Percentiles rank a stretch among this genome's conserved stretches.
phyloP scores from a whole-genome alignment of 2,797 vertebrate species.

The Dipus sagitta region DNA sequence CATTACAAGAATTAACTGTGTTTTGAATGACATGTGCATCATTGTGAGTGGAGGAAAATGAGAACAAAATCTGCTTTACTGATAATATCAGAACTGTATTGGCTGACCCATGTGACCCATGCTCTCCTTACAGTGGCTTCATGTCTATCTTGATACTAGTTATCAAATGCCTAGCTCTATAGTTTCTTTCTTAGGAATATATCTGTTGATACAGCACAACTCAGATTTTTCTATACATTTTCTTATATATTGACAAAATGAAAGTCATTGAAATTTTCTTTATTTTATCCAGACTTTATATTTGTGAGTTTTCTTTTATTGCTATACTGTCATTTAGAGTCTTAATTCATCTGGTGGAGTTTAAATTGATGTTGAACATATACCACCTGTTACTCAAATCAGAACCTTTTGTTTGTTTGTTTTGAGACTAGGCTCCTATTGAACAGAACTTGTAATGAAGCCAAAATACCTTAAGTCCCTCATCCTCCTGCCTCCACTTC shows the following conservation, averaged over 20 bases:
- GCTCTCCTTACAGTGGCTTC: neutral
- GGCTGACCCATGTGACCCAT: no score
- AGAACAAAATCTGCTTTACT: neutral
- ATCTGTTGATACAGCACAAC: neutral
- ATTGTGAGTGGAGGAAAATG: neutral
- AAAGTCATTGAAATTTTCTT: neutral
- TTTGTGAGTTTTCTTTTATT: no score
- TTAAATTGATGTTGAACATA: neutral
- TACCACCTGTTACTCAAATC: neutral
- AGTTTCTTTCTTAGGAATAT: neutral
- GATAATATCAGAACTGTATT: neutral
- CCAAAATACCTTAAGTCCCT: no score
- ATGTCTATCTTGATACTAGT: neutral
- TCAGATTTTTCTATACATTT: neutral
- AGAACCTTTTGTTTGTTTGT: no score
- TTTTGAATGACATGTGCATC: neutral
- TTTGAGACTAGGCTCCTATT: no score
- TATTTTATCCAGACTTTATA: no score
- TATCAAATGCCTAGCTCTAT: neutral
- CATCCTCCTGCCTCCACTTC: no score
- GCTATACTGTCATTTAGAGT: neutral
- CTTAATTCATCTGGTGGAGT: neutral
- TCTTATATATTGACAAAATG: neutral
- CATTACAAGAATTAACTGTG: neutral
- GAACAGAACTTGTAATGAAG: no score